A percentile compares a stretch with the other conserved stretches of the same genome.
These are phyloP conservation scores for Lophotis ruficrista DNA, from an alignment of 2,113 vertebrate species.

Conservation along the genomic window DNA sequence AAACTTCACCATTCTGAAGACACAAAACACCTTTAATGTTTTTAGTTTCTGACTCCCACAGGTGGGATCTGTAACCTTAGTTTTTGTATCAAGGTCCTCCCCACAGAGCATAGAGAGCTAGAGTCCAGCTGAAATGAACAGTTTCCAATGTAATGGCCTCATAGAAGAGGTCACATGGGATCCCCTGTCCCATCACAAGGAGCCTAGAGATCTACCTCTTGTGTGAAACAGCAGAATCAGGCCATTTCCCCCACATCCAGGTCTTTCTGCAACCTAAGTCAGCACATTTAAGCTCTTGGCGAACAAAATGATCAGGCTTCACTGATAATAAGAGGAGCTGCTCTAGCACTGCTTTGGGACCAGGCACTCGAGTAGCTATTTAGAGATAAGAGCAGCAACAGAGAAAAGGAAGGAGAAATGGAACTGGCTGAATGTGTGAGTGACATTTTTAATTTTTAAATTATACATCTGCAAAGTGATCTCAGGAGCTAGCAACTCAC, in stretches of 20 bases:
- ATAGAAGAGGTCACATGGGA: not conserved
- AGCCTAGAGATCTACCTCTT: not conserved
- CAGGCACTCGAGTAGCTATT: not conserved
- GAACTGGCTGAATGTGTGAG: not conserved
- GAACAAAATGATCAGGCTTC: constrained; percentile 8
- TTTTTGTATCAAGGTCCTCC: not conserved
- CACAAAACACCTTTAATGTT: not conserved
- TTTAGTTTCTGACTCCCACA: not conserved
- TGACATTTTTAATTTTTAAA: constrained; percentile 26
- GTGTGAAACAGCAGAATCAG: not conserved
- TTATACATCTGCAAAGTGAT: constrained; percentile 21
- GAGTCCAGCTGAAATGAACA: not conserved
- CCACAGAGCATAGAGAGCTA: not conserved
- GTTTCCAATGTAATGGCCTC: not conserved
- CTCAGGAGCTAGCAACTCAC: not conserved
- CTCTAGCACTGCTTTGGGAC: constrained; percentile 28
- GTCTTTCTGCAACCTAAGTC: not conserved
- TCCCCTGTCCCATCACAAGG: not conserved
- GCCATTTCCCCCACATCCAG: not conserved
- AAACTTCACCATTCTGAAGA: not conserved
- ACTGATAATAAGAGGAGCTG: constrained; percentile 5
- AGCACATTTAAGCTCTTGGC: not conserved
- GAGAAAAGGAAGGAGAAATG: constrained; percentile 12
- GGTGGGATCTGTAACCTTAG: not conserved
- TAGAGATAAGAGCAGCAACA: constrained; percentile 37